Base-by-base conservation (phyloP, 1,140 invertebrate species). In the Lepidotrigona ventralis region DNA sequence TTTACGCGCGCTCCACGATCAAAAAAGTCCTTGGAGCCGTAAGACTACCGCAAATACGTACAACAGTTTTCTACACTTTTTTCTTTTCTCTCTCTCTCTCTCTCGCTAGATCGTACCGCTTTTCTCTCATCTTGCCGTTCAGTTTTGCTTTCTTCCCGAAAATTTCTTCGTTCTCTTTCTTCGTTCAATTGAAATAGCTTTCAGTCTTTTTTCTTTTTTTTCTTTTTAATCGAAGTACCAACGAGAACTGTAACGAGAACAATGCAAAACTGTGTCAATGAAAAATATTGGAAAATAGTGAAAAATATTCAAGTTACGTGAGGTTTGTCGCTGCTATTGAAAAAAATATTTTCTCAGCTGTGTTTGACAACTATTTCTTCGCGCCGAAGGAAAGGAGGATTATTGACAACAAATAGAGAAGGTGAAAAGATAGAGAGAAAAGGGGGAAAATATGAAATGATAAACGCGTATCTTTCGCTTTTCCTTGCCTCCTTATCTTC, bases 11-110 rank as follows among this genome's bases (percentile, higher is more conserved):
- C 12, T 63, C 29, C 26, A 15, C 19, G 6, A 8, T 12, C 72
- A 53, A 68, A 74, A 68, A 53, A 39, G 17, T 84, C 66, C 70
- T 69, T 64, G 17, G 39, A 79, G 46, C 3, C 54, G 19, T 46
- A 23, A 77, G 14, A 17, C 33, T 66, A 63, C 58, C 39, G 29
- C 58, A 60, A 85, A 73, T 39, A 75, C 71, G 63, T 78, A 84
- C 58, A 39, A 58, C 29, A 19, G 77, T 85, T 77, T 76, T n/a
- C 56, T 73, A 21, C 54, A 39, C 39, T 39, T 39, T 5, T 39
- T 75, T 39, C 4, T n/a, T 63, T 76, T 80, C 26, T 46, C 46
- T 46, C 70, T 54, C n/a, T 53, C n/a, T 33, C 4, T 33, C 33
- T 33, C 33, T 33, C 33, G 33, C 8, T 26, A 29, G 78, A 79